phyloP scores from a whole-genome alignment of 2,113 vertebrate species.

The Clarias batrachus region DNA sequence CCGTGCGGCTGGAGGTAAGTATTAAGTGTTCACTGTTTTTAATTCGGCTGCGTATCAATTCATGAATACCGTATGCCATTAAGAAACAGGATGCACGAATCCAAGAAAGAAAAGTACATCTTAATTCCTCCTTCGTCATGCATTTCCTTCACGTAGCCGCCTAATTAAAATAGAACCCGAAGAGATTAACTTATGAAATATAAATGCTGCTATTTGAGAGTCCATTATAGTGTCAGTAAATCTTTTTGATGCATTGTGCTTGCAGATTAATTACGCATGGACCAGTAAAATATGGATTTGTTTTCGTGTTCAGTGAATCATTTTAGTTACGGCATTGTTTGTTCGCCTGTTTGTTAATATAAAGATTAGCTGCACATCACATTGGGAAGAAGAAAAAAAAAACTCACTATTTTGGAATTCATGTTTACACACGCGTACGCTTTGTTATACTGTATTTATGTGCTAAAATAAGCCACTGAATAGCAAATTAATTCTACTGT shows the following conservation, averaged over 20 bases:
- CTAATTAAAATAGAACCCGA: constrained; percentile 47
- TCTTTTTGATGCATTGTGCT: constrained; percentile 47
- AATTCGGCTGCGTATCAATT: background rate
- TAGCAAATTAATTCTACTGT: background rate
- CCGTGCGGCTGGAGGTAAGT: background rate
- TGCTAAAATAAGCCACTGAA: constrained; percentile 7
- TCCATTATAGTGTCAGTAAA: constrained; percentile 36
- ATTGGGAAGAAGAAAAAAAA: constrained; percentile 1
- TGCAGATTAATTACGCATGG: constrained; percentile 21
- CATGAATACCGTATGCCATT: background rate
- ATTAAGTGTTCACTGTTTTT: background rate
- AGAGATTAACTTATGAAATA: constrained; percentile 50
- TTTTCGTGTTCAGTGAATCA: constrained; percentile 20
- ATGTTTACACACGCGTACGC: background rate
- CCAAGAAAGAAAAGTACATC: constrained; percentile 14
- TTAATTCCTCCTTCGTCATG: constrained; percentile 11
- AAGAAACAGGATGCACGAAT: background rate
- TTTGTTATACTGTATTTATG: background rate
- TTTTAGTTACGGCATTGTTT: background rate
- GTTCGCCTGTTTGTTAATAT: constrained; percentile 26
- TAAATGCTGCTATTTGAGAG: constrained; percentile 36
- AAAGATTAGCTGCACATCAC: constrained; percentile 8
- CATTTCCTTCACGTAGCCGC: constrained; percentile 28
- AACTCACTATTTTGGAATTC: background rate
- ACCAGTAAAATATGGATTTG: constrained; percentile 40